A percentile compares a stretch with the other conserved stretches of the same genome.
Evolutionary conservation across 2,888 invertebrate genomes (phyloP).

Genomic region (Nymphalis polychloros): DNA sequence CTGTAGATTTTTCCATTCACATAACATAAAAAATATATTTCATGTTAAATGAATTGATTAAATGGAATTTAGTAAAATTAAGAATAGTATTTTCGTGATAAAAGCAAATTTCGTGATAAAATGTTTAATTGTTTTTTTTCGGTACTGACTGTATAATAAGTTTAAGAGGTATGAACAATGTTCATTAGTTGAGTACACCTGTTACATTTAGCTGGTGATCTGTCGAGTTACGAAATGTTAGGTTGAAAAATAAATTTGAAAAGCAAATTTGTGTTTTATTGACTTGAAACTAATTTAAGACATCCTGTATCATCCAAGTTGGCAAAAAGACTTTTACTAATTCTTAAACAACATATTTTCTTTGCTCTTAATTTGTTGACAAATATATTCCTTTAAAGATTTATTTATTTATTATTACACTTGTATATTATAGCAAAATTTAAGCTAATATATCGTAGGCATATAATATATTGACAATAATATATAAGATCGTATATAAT

Average conservation of each 20-base stretch:
- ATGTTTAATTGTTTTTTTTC: slow-evolving; percentile 74
- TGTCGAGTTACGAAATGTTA: slow-evolving; percentile 79
- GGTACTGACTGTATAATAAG: slow-evolving; percentile 77
- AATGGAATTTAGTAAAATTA: slow-evolving; percentile 77
- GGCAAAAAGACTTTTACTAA: neutral
- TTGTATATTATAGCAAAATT: too few species aligned
- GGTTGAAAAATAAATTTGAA: slow-evolving; percentile 79
- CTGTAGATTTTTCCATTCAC: slow-evolving; percentile 22
- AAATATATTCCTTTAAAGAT: too few species aligned
- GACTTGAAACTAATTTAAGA: neutral
- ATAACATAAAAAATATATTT: slow-evolving; percentile 25
- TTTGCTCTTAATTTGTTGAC: too few species aligned
- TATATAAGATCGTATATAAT: too few species aligned
- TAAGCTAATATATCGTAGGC: too few species aligned
- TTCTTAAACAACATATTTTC: neutral
- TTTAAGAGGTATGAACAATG: slow-evolving; percentile 80
- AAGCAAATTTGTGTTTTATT: slow-evolving; percentile 64
- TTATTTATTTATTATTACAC: too few species aligned
- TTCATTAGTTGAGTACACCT: slow-evolving; percentile 78
- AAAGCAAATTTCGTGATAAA: slow-evolving; percentile 78
- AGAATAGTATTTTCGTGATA: slow-evolving; percentile 80
- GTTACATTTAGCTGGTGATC: slow-evolving; percentile 78
- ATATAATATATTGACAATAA: too few species aligned
- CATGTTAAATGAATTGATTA: slow-evolving; percentile 58
- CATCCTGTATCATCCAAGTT: neutral